Percentiles rank a stretch among this genome's conserved stretches.
These are phyloP conservation scores for Steatornis caripensis DNA, from an alignment of 2,113 vertebrate genomes.

Conservation along the genomic window DNA sequence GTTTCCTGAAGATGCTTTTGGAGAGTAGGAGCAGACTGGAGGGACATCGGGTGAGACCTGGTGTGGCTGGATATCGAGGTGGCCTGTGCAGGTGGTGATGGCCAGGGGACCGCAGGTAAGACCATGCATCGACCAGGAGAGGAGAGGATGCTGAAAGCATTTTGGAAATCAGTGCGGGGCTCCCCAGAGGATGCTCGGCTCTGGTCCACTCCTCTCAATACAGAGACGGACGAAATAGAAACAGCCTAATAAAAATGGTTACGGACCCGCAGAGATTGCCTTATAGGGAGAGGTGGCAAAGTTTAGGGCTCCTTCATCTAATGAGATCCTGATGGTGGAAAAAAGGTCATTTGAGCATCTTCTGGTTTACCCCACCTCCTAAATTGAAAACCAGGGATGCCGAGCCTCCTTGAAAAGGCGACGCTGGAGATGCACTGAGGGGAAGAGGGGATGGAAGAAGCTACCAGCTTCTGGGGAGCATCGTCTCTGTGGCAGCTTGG, in stretches of 20 bases:
- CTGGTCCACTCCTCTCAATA: neutral
- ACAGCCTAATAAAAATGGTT: neutral
- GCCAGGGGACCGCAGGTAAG: neutral
- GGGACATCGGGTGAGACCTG: neutral
- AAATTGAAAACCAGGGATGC: neutral
- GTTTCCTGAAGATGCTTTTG: neutral
- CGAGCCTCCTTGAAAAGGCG: neutral
- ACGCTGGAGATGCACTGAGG: fast-evolving
- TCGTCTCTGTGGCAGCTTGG: neutral
- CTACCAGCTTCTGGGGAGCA: neutral
- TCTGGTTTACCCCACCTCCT: neutral
- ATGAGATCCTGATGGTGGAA: neutral
- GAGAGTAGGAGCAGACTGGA: neutral
- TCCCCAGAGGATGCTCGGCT: neutral
- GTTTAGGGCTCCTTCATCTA: neutral
- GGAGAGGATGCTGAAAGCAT: neutral
- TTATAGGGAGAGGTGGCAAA: neutral
- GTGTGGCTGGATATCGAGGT: fast-evolving
- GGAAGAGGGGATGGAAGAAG: neutral
- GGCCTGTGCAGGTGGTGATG: fast-evolving
- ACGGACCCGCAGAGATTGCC: neutral
- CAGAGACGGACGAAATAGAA: neutral
- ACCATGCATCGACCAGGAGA: neutral
- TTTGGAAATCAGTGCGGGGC: neutral
- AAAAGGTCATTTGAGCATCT: neutral